These are phyloP conservation scores for Euphydryas editha DNA, from an alignment of 2,888 invertebrate genomes.

Conservation along the genomic window DNA sequence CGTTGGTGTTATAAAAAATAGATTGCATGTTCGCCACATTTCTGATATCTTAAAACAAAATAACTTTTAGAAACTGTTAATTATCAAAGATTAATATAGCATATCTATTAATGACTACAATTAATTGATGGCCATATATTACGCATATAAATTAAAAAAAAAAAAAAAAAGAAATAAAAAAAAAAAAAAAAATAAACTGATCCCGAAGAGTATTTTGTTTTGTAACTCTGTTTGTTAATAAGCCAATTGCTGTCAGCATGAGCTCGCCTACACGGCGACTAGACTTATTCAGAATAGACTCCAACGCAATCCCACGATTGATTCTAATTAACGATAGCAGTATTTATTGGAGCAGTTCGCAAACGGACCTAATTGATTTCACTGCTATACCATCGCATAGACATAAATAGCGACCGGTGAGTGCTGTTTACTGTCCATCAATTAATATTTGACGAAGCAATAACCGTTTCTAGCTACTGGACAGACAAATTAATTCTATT, in stretches of 20 bases:
- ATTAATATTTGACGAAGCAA: slow-evolving; percentile 51
- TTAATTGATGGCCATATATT: too few relatives aligned
- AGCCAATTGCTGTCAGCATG: slow-evolving; percentile 70
- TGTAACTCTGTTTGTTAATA: slow-evolving; percentile 68
- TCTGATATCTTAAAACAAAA: too few relatives aligned
- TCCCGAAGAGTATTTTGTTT: slow-evolving; percentile 56
- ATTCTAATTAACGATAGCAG: slow-evolving; percentile 82
- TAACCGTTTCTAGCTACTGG: slow-evolving; percentile 28
- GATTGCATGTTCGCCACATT: too few relatives aligned
- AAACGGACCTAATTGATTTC: slow-evolving; percentile 81
- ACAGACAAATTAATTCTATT: slow-evolving; percentile 23
- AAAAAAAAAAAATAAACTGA: slow-evolving; percentile 31
- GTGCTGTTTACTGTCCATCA: slow-evolving; percentile 56
- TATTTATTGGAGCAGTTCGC: slow-evolving; percentile 80
- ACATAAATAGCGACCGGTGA: slow-evolving; percentile 50
- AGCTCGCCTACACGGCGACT: slow-evolving; percentile 62
- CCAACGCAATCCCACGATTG: slow-evolving; percentile 77
- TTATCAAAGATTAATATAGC: not conserved
- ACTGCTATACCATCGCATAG: slow-evolving; percentile 56
- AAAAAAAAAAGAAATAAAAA: slow-evolving; percentile 31
- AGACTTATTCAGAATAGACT: slow-evolving; percentile 74
- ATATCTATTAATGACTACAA: too few relatives aligned
- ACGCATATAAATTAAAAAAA: slow-evolving; percentile 19
- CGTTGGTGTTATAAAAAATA: too few relatives aligned
- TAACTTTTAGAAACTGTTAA: too few relatives aligned